Percentiles rank a stretch among this genome's conserved stretches.
Evolutionary conservation across 2,888 invertebrate species (phyloP).

Genomic region (Antheraea yamamai): DNA sequence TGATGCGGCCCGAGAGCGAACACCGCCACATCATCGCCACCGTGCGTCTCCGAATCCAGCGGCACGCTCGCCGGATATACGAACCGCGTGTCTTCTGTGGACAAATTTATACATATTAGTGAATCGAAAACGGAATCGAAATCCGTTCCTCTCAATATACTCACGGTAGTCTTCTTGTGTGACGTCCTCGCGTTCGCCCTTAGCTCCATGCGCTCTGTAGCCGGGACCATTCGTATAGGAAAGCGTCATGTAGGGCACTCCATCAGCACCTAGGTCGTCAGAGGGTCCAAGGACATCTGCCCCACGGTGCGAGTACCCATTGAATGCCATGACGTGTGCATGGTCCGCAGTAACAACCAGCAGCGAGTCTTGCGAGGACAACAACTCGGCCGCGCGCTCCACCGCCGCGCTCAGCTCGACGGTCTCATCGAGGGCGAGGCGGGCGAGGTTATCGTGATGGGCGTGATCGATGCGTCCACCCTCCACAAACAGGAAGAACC

Average conservation of each 20-base stretch:
- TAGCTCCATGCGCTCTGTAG: constrained; percentile 52
- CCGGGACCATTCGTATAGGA: constrained; percentile 86
- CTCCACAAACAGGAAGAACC: constrained; percentile 91
- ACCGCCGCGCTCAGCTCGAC: constrained; percentile 85
- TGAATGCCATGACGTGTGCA: constrained; percentile 86
- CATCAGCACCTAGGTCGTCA: constrained; percentile 69
- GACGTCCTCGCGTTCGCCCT: constrained; percentile 72
- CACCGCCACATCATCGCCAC: constrained; percentile 90
- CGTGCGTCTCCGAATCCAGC: constrained; percentile 85
- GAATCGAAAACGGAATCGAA: not conserved
- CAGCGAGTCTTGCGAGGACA: constrained; percentile 85
- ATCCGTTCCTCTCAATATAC: constrained; percentile 23
- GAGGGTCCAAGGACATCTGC: constrained; percentile 63
- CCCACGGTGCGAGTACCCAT: constrained; percentile 85
- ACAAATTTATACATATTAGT: not conserved
- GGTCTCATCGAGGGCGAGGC: constrained; percentile 86
- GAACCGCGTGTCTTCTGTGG: constrained; percentile 44
- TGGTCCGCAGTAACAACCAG: constrained; percentile 91
- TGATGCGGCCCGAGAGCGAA: constrained; percentile 88
- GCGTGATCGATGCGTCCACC: constrained; percentile 86
- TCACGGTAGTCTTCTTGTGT: constrained; percentile 54
- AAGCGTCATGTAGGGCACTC: constrained; percentile 82
- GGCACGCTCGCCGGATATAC: constrained; percentile 77
- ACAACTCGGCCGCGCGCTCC: constrained; percentile 61
- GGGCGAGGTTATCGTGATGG: constrained; percentile 83